Evolutionary conservation across 2,113 vertebrate genomes (phyloP).

Genomic region (Istiophorus platypterus): DNA sequence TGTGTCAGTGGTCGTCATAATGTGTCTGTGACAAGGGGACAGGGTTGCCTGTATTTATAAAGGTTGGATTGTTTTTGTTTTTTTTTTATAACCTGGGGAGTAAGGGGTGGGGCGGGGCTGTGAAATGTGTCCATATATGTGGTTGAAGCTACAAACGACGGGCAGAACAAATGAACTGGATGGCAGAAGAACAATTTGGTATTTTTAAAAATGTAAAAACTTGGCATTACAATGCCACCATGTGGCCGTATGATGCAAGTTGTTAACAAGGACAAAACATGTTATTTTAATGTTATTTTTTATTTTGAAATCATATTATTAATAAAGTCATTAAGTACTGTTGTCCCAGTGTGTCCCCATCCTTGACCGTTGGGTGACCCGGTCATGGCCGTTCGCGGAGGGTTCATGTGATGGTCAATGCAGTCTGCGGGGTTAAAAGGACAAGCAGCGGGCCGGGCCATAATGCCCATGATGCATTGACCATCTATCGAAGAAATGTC

Average conservation of each 20-base stretch:
- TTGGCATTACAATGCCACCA: constrained; percentile 86
- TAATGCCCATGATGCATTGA: constrained; percentile 44
- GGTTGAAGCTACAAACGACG: constrained; percentile 59
- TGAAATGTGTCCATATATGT: constrained; percentile 66
- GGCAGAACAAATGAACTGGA: constrained; percentile 77
- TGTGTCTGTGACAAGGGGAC: constrained; percentile 78
- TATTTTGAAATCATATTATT: constrained; percentile 86
- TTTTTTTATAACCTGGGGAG: neutral
- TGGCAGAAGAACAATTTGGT: constrained; percentile 80
- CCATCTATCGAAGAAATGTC: constrained; percentile 53
- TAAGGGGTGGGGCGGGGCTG: neutral
- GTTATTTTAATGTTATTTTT: constrained; percentile 87
- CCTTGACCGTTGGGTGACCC: constrained; percentile 69
- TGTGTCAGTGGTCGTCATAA: constrained; percentile 79
- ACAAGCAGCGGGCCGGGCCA: constrained; percentile 42
- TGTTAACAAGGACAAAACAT: constrained; percentile 81
- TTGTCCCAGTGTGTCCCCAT: constrained; percentile 54
- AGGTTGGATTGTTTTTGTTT: constrained; percentile 54
- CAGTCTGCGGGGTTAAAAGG: constrained; percentile 72
- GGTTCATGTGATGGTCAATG: constrained; percentile 66
- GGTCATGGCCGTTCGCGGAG: neutral
- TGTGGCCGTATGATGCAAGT: constrained; percentile 87
- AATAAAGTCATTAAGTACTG: constrained; percentile 89
- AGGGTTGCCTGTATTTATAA: constrained; percentile 82
- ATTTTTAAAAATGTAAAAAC: constrained; percentile 77